Base-by-base conservation (phyloP, 2,888 invertebrate species). In the Pammene aurita region DNA sequence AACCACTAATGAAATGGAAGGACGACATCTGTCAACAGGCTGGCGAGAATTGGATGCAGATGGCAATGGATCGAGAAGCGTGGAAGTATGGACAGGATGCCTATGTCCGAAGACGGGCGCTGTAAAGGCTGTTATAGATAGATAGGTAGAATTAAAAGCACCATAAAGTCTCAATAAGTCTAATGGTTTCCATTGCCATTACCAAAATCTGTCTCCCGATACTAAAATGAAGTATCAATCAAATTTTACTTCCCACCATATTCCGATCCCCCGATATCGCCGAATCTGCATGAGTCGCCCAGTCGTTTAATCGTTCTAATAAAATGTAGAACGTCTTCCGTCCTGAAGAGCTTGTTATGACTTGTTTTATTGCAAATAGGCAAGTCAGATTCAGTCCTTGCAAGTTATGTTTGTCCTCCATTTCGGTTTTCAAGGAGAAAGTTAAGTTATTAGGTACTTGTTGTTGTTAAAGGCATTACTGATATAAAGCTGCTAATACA, bases 281-380 rank as follows among this genome's bases (percentile, higher is more conserved):
- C 26, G 50, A 68, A 58, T 58, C 69, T 64, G 64, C 58, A 48
- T 41, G 64, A 42, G 52, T 64, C 64, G n/a, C 14, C 26, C 26
- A 54, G 64, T 54, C 60, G 58, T 69, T 69, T 63, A 69, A 65
- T 65, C 46, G 46, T 60, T 54, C 11, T 64, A 65, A 18, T 69
- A 65, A 65, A 69, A 69, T 64, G 44, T 13, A 16, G 68, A 48
- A 60, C 60, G 58, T 54, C 44, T 38, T 65, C 58, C 62, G 60
- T 54, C 41, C 26, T 18, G 7, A 35, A 46, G 64, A 54, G 54
- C 52, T 41, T 62, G 58, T 69, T 65, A 69, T 65, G 60, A 16
- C 64, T 69, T 69, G 60, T 69, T 69, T 69, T 69, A 69, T 69
- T 60, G 41, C 55, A 13, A 65, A 60, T 60, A 41, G 56, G 48